phyloP scores from a whole-genome alignment of 2,113 vertebrate genomes.

The Vulpes lagopus region DNA sequence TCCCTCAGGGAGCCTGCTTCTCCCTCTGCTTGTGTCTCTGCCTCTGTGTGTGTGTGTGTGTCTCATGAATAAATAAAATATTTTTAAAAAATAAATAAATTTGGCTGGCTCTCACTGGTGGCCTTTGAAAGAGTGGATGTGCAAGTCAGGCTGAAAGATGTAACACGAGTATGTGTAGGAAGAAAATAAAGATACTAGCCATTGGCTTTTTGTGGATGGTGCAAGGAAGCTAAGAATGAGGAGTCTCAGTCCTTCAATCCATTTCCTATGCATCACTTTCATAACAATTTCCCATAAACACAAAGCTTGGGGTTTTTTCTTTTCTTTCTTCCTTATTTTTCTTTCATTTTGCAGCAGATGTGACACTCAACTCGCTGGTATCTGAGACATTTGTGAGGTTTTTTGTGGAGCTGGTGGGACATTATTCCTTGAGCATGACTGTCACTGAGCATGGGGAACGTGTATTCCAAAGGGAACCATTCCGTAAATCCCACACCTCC shows the following conservation, averaged over 20 bases:
- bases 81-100: not conserved
- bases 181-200: not conserved
- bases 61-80: too few species aligned
- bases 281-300: not conserved
- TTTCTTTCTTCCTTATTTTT: not conserved
- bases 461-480: slow-evolving; percentile 93
- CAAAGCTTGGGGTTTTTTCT: not conserved
- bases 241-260: not conserved
- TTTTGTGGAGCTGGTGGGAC: slow-evolving; percentile 97
- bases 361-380: slow-evolving; percentile 90
- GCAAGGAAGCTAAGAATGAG: not conserved
- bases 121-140: not conserved
- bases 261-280: not conserved
- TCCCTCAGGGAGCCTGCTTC: too few species aligned
- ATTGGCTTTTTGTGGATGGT: not conserved
- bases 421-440: slow-evolving; percentile 95
- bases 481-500: slow-evolving; percentile 95
- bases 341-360: slow-evolving; percentile 76
- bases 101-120: not conserved
- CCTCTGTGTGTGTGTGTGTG: too few species aligned
- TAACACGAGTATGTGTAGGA: not conserved
- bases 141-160: not conserved
- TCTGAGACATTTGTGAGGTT: slow-evolving; percentile 97
- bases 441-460: slow-evolving; percentile 90
- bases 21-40: too few species aligned